Evolutionary conservation across 2,888 invertebrate species (phyloP).

Genomic region (Hirtodrosophila cameraria): DNA sequence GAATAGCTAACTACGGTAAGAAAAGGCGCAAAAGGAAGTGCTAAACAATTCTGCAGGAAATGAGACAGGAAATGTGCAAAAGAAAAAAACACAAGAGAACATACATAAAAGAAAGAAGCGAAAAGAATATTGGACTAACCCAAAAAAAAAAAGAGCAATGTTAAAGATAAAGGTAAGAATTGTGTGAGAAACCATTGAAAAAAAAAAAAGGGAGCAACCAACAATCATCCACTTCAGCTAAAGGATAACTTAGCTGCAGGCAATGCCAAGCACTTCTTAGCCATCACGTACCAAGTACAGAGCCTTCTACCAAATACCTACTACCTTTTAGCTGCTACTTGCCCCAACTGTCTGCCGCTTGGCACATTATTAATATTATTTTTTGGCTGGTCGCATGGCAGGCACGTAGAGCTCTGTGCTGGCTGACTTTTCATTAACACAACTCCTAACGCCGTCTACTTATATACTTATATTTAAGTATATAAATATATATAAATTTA

Average conservation of each 20-base stretch:
- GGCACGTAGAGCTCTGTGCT: conserved; percentile 54
- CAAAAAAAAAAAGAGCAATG: conserved; percentile 18
- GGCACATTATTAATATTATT: conserved; percentile 74
- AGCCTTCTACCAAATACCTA: neutral
- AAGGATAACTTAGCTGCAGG: conserved; percentile 29
- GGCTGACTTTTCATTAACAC: conserved; percentile 73
- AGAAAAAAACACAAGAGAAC: neutral
- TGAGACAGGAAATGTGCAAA: conserved; percentile 40
- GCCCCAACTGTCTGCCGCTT: conserved; percentile 20
- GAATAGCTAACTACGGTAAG: conserved; percentile 24
- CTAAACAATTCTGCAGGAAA: conserved; percentile 36
- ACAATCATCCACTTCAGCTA: conserved; percentile 37
- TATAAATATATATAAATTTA: conserved; percentile 7
- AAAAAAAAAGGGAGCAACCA: conserved; percentile 16
- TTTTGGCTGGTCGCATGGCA: conserved; percentile 45
- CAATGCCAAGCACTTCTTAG: conserved; percentile 29
- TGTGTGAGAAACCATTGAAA: neutral
- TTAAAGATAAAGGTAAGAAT: conserved; percentile 32
- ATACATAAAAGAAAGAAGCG: neutral
- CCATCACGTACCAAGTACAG: conserved; percentile 36
- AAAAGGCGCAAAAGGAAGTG: conserved; percentile 16
- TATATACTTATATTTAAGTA: conserved; percentile 2
- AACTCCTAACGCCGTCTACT: conserved; percentile 49
- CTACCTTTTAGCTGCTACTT: neutral
- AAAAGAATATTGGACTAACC: conserved; percentile 4